Conservation (phyloP, 2,113 vertebrate species). For the Calypte anna region DNA sequence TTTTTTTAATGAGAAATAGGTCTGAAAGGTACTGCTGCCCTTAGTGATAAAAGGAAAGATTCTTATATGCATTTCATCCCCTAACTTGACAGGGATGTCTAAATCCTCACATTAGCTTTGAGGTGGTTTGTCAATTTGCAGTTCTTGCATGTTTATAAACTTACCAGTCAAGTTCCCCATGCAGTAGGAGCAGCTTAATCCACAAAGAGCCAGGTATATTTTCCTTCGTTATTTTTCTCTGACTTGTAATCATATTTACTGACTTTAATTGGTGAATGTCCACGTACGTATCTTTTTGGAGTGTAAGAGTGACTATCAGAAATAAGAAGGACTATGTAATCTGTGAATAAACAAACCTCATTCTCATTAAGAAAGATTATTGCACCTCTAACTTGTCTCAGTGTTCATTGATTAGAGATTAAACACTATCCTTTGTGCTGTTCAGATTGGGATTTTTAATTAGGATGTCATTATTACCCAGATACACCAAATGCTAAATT, state of each 20-base stretch:
- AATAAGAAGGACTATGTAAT: conserved; percentile 53
- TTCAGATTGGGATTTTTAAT: conserved; percentile 84
- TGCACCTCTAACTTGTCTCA: conserved; percentile 72
- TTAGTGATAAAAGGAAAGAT: not conserved
- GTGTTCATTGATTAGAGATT: conserved; percentile 82
- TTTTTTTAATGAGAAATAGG: not conserved
- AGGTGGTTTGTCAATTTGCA: not conserved
- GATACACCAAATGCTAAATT: conserved; percentile 83
- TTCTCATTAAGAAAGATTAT: conserved; percentile 75
- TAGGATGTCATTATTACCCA: conserved; percentile 85
- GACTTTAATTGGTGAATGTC: not conserved
- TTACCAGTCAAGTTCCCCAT: not conserved
- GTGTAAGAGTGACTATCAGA: not conserved
- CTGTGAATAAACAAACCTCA: conserved; percentile 58
- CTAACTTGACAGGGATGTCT: not conserved
- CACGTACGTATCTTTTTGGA: not conserved
- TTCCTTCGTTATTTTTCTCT: conserved; percentile 34
- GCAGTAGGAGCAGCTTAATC: not conserved
- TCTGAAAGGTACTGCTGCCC: not conserved
- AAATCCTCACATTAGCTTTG: not conserved
- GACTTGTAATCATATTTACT: not conserved
- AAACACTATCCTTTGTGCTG: conserved; percentile 73
- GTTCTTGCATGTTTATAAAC: not conserved
- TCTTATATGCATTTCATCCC: not conserved
- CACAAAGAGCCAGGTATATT: not conserved